These are phyloP conservation scores for Prostheceraeus crozeri DNA, from an alignment of 2,888 invertebrate species.

Conservation along the genomic window DNA sequence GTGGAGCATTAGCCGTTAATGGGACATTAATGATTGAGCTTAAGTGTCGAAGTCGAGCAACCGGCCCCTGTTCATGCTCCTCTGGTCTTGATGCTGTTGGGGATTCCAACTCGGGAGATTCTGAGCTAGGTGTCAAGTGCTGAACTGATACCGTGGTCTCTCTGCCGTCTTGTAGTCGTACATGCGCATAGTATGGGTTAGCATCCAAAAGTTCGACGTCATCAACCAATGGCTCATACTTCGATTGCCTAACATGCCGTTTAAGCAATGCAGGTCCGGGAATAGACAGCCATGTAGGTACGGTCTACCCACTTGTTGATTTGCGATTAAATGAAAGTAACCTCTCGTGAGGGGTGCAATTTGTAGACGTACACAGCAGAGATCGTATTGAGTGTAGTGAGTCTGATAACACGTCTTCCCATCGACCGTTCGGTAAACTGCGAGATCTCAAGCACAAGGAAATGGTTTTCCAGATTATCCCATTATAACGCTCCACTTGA, in stretches of 20 bases:
- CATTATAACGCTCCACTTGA: conserved; percentile 41
- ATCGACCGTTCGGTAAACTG: conserved; percentile 18
- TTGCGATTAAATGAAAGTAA: conserved; percentile 31
- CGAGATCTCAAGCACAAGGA: conserved; percentile 34
- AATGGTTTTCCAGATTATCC: conserved; percentile 41
- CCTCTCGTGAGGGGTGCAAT: conserved; percentile 37
- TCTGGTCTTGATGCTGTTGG: no score
- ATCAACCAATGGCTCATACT: conserved; percentile 38
- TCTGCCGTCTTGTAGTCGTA: conserved; percentile 36
- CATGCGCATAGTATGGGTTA: conserved; percentile 38
- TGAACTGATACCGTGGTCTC: conserved; percentile 37
- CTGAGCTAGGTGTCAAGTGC: conserved; percentile 37
- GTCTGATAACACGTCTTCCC: conserved; percentile 40
- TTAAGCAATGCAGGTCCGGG: conserved; percentile 39
- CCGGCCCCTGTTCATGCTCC: no score
- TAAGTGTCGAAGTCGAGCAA: no score
- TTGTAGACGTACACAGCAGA: conserved; percentile 39
- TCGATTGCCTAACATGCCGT: conserved; percentile 33
- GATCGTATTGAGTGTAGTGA: conserved; percentile 42
- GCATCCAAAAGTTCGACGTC: conserved; percentile 37
- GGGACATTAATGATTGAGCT: no score
- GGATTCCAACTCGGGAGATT: no score
- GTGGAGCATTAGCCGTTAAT: no score
- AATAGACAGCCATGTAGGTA: conserved; percentile 35
- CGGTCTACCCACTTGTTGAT: conserved; percentile 30